Evolutionary conservation across 2,797 vertebrate genomes (phyloP), one percentile per base, ranked within the genome.

Genomic region (Netta rufina): DNA sequence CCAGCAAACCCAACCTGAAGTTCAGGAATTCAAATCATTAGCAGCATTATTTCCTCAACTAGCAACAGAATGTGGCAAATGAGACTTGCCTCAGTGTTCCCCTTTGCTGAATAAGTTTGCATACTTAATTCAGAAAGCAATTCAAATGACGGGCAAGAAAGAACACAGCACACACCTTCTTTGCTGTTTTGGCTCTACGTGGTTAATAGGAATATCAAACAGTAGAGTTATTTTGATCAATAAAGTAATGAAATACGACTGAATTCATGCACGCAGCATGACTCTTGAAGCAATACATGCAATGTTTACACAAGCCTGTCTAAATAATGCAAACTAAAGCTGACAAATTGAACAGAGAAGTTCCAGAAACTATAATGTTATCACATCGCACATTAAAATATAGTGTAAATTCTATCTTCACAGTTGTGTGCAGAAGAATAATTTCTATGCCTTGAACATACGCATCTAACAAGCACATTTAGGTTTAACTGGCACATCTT

Each of bases 1-100:
- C 66, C 43, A 92, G 78, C 92, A 94, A 93, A 93, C 28, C 14
- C 53, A 96, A 91, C 95, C 85, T 79, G 95, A 93, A 91, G 73
- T 82, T 88, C 95, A 92, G 90, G 92, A 94, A 96, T 90, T 84
- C 39, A 91, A 89, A 87, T 89, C 67, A 89, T 80, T 74, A 85
- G 61, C 41, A 95, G 61, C 38, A 66, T 61, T 77, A 85, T 87
- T 93, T 89, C 82, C 62, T 83, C 67, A 38, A 79, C 32, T 39
- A 70, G 25, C 28, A 89, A 76, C 32, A 18, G 6, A 92, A 89
- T 38, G 95, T 8, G n/a, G 67, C 21, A 73, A 90, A 82, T 18
- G 4, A 76, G 67, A 71, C 28, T 87, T 70, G 75, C 53, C 53
- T 65, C 0, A 0, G 69, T 24, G 47, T 24, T 95, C 77, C 28